Percentiles rank a stretch among this genome's conserved stretches.
These are phyloP conservation scores for Mus spicilegus DNA, from an alignment of 2,113 vertebrate species.

Conservation along the genomic window DNA sequence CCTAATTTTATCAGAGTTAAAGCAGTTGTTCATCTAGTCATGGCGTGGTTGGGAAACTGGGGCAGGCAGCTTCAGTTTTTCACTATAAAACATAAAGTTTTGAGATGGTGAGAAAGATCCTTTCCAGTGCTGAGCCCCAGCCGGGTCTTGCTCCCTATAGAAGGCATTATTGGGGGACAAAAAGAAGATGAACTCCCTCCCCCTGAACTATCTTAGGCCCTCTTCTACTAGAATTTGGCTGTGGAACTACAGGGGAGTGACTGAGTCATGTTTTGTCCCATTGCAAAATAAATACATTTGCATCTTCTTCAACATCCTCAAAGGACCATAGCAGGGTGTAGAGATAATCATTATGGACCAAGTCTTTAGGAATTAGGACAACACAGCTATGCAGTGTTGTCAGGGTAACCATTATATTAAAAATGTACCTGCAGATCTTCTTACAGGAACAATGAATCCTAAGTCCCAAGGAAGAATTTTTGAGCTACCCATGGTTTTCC, in stretches of 20 bases:
- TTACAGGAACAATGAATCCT: neutral
- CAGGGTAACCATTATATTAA: neutral
- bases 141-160: neutral
- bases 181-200: neutral
- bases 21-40: slow-evolving; percentile 51
- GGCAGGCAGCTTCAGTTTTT: slow-evolving; percentile 37
- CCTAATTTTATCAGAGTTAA: slow-evolving; percentile 68
- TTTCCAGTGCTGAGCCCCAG: neutral
- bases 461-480: neutral
- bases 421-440: neutral
- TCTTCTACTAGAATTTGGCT: neutral
- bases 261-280: neutral
- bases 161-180: neutral
- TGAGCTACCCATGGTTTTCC: neutral
- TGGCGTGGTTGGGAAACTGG: slow-evolving; percentile 57
- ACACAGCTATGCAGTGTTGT: neutral
- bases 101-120: neutral
- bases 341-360: neutral
- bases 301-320: neutral
- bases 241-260: neutral
- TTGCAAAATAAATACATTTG: neutral
- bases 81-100: neutral
- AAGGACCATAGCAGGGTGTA: neutral
- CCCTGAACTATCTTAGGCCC: neutral
- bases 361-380: neutral